Percentiles rank a stretch among this genome's conserved stretches.
phyloP scores from a whole-genome alignment of 2,888 invertebrate genomes.

The Phyto melanocephala region DNA sequence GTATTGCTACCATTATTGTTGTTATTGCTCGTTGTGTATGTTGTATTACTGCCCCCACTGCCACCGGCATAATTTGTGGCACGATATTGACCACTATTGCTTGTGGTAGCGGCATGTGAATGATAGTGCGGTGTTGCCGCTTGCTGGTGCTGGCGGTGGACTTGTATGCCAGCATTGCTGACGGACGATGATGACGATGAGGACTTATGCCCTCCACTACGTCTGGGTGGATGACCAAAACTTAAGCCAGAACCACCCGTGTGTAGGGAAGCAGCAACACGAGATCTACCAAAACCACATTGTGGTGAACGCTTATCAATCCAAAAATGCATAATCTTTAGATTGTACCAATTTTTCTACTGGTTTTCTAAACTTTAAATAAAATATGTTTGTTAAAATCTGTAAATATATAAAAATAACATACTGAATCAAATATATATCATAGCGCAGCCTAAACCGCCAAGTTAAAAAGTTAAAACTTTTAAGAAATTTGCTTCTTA shows the following conservation, averaged over 20 bases:
- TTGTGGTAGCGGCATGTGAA: constrained; percentile 47
- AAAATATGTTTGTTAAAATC: neutral
- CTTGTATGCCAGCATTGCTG: constrained; percentile 81
- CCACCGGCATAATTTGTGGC: constrained; percentile 60
- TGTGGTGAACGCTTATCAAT: constrained; percentile 89
- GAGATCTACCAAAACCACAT: constrained; percentile 87
- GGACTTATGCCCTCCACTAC: constrained; percentile 76
- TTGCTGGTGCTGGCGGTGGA: constrained; percentile 75
- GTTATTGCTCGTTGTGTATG: constrained; percentile 68
- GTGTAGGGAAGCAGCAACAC: constrained; percentile 84
- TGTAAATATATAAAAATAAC: constrained; percentile 1
- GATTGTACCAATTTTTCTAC: too few relatives aligned
- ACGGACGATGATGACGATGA: constrained; percentile 41
- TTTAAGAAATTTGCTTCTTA: too few relatives aligned
- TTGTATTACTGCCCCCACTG: constrained; percentile 65
- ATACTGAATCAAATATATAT: too few relatives aligned
- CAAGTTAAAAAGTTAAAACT: too few relatives aligned
- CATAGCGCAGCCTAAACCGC: too few relatives aligned
- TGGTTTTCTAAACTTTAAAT: too few relatives aligned
- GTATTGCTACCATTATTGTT: constrained; percentile 66
- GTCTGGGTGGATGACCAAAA: constrained; percentile 79
- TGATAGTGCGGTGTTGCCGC: constrained; percentile 54
- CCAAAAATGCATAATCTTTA: constrained; percentile 88
- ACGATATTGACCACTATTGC: constrained; percentile 30
- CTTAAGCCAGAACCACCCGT: constrained; percentile 80